Evolutionary conservation across 1,140 invertebrate genomes (phyloP).

Genomic region (Hyles vespertilio): DNA sequence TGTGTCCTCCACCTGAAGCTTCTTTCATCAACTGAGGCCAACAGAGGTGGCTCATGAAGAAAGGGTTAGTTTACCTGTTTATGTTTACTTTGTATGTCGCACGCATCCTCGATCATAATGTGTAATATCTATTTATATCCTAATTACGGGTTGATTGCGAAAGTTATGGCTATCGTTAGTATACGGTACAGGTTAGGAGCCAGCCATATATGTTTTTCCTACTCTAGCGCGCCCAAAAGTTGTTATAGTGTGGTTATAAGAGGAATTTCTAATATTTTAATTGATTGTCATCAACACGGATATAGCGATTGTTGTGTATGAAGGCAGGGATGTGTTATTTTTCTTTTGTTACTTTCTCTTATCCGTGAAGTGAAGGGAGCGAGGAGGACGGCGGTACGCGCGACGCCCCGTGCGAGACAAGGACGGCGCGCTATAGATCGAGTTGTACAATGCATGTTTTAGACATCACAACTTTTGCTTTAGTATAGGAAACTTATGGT

Average conservation of each 20-base stretch:
- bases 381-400: conserved; percentile 43
- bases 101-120: conserved; percentile 18
- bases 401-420: conserved; percentile 29
- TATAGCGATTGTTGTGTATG: conserved; percentile 37
- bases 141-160: conserved; percentile 23
- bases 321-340: conserved; percentile 60
- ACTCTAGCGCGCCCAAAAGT: too few relatives aligned
- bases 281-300: conserved; percentile 35
- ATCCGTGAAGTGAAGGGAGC: conserved; percentile 65
- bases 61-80: conserved; percentile 72
- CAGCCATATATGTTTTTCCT: conserved; percentile 1
- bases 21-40: conserved; percentile 62
- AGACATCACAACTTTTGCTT: conserved; percentile 36
- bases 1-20: conserved; percentile 60
- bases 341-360: conserved; percentile 74
- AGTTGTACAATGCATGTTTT: conserved; percentile 36
- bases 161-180: conserved; percentile 20
- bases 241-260: not conserved
- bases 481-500: conserved; percentile 11
- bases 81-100: conserved; percentile 54
- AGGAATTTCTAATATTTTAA: conserved; percentile 8
- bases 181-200: conserved; percentile 29
- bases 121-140: conserved; percentile 29
- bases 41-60: conserved; percentile 73
- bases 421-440: conserved; percentile 49